Evolutionary conservation across 2,113 vertebrate genomes (phyloP).

Genomic region (Brachionichthys hirsutus): DNA sequence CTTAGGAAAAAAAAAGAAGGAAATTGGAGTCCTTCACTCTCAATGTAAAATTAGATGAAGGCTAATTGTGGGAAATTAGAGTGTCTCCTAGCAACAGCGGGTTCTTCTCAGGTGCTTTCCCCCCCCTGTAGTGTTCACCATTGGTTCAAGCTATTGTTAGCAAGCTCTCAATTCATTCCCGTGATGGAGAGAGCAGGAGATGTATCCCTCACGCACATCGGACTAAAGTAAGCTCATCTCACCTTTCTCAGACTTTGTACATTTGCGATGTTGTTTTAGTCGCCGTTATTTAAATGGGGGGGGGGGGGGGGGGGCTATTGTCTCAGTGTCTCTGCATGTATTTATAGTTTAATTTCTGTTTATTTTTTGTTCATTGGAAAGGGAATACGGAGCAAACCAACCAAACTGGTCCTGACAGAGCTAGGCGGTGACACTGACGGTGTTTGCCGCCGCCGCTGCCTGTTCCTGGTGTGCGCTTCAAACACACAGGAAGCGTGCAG

Average conservation of each 20-base stretch:
- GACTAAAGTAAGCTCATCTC: slow-evolving; percentile 10
- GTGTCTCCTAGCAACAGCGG: neutral
- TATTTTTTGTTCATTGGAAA: slow-evolving; percentile 47
- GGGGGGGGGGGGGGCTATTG: slow-evolving; percentile 6
- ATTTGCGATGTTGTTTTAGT: slow-evolving; percentile 19
- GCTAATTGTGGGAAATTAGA: neutral
- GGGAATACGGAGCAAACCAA: slow-evolving; percentile 61
- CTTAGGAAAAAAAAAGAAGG: neutral
- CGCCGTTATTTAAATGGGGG: slow-evolving; percentile 12
- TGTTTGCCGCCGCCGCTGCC: neutral
- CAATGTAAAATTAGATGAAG: neutral
- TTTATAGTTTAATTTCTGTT: slow-evolving; percentile 43
- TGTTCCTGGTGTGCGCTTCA: too few relatives aligned
- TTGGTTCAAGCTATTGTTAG: too few relatives aligned
- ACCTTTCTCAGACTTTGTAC: slow-evolving; percentile 14
- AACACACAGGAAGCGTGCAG: too few relatives aligned
- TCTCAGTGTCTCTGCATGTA: slow-evolving; percentile 30
- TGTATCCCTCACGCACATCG: too few relatives aligned
- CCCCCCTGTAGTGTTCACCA: too few relatives aligned
- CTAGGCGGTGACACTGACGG: neutral
- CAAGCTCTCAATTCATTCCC: too few relatives aligned
- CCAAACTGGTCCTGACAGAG: slow-evolving; percentile 35
- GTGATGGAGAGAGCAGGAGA: too few relatives aligned
- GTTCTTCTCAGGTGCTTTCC: slow-evolving; percentile 16
- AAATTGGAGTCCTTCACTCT: too few relatives aligned